Conservation (phyloP, 1,140 invertebrate genomes). For the Popillia japonica region DNA sequence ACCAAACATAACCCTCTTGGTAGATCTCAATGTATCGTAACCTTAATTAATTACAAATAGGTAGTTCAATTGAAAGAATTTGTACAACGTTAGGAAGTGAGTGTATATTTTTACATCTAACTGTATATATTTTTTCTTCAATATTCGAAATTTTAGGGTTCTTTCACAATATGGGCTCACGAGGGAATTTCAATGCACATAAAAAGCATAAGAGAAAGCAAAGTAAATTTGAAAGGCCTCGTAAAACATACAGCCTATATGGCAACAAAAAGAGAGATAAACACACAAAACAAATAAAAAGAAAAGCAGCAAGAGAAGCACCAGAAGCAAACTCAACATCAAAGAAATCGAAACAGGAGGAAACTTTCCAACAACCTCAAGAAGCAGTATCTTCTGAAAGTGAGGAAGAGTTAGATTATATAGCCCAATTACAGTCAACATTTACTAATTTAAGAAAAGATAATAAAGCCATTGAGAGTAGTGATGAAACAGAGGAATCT, state of each 20-base stretch:
- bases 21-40: too few species aligned
- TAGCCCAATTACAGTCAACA: conserved; percentile 65
- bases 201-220: neutral
- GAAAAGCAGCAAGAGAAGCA: neutral
- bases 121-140: neutral
- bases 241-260: conserved; percentile 24
- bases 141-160: too few species aligned
- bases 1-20: conserved; percentile 35
- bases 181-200: neutral
- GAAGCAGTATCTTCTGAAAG: conserved; percentile 45
- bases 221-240: conserved; percentile 3
- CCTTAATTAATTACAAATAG: neutral
- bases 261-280: neutral
- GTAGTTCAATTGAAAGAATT: neutral
- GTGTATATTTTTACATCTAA: neutral
- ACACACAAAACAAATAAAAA: neutral
- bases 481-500: conserved; percentile 43
- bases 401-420: conserved; percentile 64
- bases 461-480: conserved; percentile 42
- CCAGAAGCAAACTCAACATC: neutral
- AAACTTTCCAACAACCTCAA: neutral
- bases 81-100: neutral
- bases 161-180: neutral
- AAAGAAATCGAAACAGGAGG: neutral
- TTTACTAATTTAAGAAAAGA: conserved; percentile 58